Evolutionary conservation across 1,140 invertebrate species (phyloP), one percentile per base, ranked within the genome.

Genomic region (Phortica variegata): DNA sequence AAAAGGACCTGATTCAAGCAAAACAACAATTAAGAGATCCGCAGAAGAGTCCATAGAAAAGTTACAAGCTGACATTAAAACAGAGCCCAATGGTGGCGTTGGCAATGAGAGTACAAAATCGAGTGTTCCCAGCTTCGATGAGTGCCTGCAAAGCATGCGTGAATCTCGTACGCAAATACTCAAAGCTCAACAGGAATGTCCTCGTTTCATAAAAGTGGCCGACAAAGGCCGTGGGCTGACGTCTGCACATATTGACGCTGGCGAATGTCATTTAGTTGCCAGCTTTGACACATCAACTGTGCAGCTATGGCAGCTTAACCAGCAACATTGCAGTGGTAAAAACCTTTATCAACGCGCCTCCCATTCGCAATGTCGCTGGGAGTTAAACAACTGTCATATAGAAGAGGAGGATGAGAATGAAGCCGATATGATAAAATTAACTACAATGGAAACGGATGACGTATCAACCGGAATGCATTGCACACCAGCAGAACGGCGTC

Each of bases 241-340:
- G 2, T 53, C 68, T 1, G 58, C 62, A 12, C 52, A 61, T 19
- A 5, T 76, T 18, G 71, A 75, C 47, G 29, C 43, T 34, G 49
- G 49, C 19, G 63, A 73, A 52, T 76, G 73, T 19, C 73, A 76
- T 53, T 33, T 77, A 39, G 41, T 68, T 9, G 70, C 70, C 1
- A 74, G 75, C 1, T 76, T 72, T 33, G 59, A 74, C 26, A 69
- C 62, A 45, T 75, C 75, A 2, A 34, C 63, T 8, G 52, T 77
- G 29, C 65, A 73, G 38, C 34, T 77, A 19, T 77, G 74, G 72
- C 70, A 73, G 47, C 52, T 75, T 0, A 74, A 73, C 52, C 61
- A 72, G 52, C 63, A 65, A 13, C 57, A 49, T 15, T 65, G 51
- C 9, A 46, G 51, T n/a, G 72, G 70, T 1, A 69, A 57, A 33